phyloP scores from a whole-genome alignment of 2,113 vertebrate species.

The Holacanthus passer region DNA sequence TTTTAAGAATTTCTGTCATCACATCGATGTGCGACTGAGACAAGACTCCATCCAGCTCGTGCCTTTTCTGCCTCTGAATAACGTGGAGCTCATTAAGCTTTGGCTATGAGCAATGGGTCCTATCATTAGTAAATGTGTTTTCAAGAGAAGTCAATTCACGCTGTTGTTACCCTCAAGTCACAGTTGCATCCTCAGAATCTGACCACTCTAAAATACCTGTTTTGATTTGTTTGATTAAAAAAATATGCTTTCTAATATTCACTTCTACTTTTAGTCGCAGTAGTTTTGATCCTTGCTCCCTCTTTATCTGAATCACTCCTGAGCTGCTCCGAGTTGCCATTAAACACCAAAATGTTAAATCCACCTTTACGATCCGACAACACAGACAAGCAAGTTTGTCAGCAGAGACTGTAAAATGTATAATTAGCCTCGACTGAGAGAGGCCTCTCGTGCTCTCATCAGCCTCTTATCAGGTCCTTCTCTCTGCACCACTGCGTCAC shows the following conservation, averaged over 20 bases:
- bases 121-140: constrained; percentile 33
- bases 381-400: constrained; percentile 15
- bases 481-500: not conserved
- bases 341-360: constrained; percentile 46
- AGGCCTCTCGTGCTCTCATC: constrained; percentile 6
- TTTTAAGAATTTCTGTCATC: not conserved
- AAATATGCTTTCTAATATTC: not conserved
- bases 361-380: constrained; percentile 16
- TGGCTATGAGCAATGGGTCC: not conserved
- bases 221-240: not conserved
- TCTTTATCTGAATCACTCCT: not conserved
- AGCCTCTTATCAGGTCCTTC: constrained; percentile 38
- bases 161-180: not conserved
- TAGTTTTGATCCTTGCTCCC: not conserved
- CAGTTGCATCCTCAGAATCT: not conserved
- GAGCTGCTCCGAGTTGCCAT: not conserved
- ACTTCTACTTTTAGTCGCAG: not conserved
- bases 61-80: not conserved
- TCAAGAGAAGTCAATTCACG: constrained; percentile 26
- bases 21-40: not conserved
- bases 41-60: not conserved
- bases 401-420: constrained; percentile 37
- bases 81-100: not conserved
- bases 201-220: not conserved
- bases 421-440: constrained; percentile 53